Evolutionary conservation across 2,113 vertebrate genomes (phyloP).

Genomic region (Phycodurus eques): DNA sequence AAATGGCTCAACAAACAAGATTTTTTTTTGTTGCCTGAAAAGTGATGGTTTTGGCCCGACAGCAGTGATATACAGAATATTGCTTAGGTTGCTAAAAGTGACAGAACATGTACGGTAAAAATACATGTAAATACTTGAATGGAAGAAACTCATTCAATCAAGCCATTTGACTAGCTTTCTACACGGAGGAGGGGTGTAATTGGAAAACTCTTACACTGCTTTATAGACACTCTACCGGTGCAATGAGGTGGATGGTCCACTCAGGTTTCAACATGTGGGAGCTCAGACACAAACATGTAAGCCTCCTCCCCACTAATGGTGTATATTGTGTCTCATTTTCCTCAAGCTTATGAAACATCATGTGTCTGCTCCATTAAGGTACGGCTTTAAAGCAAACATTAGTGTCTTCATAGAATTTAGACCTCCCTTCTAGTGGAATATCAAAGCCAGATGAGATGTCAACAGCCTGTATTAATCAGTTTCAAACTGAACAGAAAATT

Average conservation of each 20-base stretch:
- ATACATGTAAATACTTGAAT: conserved; percentile 55
- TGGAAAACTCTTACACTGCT: conserved; percentile 52
- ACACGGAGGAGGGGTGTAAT: conserved; percentile 49
- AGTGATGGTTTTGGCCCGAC: too few species aligned
- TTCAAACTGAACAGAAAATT: conserved; percentile 94
- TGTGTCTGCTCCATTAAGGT: conserved; percentile 58
- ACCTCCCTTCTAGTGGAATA: conserved; percentile 73
- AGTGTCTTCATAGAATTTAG: conserved; percentile 74
- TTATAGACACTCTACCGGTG: conserved; percentile 31
- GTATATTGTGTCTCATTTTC: conserved; percentile 61
- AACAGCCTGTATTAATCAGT: conserved; percentile 89
- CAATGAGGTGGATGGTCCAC: conserved; percentile 48
- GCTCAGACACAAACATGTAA: conserved; percentile 36
- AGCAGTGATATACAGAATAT: too few species aligned
- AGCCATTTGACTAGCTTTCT: conserved; percentile 36
- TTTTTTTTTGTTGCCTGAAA: too few species aligned
- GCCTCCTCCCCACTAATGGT: conserved; percentile 45
- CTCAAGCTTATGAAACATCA: conserved; percentile 49
- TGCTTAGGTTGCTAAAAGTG: too few species aligned
- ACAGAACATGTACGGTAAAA: too few species aligned
- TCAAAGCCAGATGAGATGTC: conserved; percentile 85
- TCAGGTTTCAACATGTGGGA: conserved; percentile 33
- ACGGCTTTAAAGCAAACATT: conserved; percentile 73
- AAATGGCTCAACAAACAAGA: too few species aligned
- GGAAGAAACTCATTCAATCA: conserved; percentile 61